A percentile compares a stretch with the other conserved stretches of the same genome.
Evolutionary conservation across 1,140 invertebrate genomes (phyloP).

Genomic region (Microplitis demolitor): DNA sequence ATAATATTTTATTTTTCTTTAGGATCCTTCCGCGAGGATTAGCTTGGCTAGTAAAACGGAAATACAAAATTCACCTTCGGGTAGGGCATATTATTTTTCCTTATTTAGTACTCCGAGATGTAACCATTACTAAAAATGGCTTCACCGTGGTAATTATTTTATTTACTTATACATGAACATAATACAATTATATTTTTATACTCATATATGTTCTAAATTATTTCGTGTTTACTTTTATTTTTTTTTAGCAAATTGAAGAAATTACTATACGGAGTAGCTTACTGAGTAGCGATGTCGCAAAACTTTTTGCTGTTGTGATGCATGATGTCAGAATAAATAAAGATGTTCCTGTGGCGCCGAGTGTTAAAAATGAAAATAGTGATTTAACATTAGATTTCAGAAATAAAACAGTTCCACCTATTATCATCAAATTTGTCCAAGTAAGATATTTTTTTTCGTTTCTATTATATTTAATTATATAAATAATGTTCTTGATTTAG

Average conservation of each 20-base stretch:
- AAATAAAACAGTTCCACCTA: constrained; percentile 75
- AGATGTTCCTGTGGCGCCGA: constrained; percentile 62
- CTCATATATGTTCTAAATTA: neutral
- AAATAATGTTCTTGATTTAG: constrained; percentile 51
- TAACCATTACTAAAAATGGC: constrained; percentile 70
- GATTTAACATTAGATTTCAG: constrained; percentile 68
- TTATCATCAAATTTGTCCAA: constrained; percentile 82
- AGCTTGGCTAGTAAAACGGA: constrained; percentile 71
- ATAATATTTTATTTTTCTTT: constrained; percentile 33
- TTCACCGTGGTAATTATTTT: constrained; percentile 69
- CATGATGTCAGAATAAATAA: constrained; percentile 85
- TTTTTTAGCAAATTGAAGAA: constrained; percentile 80
- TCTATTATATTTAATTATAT: neutral
- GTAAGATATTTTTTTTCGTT: constrained; percentile 52
- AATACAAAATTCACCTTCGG: constrained; percentile 69
- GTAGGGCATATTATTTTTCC: constrained; percentile 72
- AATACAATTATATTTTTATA: neutral
- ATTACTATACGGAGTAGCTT: constrained; percentile 87
- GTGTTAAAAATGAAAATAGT: constrained; percentile 44
- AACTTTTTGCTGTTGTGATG: constrained; percentile 82
- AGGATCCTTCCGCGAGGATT: constrained; percentile 72
- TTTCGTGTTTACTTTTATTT: neutral
- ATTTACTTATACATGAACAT: neutral
- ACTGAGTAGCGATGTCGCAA: constrained; percentile 87
- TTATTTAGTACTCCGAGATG: constrained; percentile 71